phyloP scores from a whole-genome alignment of 2,113 vertebrate genomes.

The Oenanthe oenanthe region DNA sequence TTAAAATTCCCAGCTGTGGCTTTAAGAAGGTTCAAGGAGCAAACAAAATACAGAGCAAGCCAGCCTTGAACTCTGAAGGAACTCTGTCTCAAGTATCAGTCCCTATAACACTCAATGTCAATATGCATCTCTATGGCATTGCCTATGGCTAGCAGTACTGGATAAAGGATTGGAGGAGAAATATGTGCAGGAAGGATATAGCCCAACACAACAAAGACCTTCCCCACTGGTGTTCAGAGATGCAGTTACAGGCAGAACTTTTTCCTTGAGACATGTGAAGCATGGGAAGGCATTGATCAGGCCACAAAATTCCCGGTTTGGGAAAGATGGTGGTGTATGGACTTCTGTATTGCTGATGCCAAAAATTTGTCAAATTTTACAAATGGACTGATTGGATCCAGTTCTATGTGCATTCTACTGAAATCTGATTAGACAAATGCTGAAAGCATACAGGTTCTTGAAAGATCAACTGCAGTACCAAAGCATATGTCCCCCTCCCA shows the following conservation, averaged over 20 bases:
- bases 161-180: not conserved
- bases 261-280: not conserved
- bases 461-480: not conserved
- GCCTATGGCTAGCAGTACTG: not conserved
- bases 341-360: not conserved
- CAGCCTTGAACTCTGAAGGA: conserved; percentile 40
- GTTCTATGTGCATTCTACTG: not conserved
- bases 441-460: not conserved
- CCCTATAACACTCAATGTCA: conserved; percentile 1
- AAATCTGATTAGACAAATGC: not conserved
- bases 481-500: not conserved
- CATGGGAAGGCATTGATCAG: not conserved
- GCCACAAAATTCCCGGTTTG: not conserved
- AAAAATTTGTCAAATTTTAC: not conserved
- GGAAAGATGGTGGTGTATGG: not conserved
- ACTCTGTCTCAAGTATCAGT: not conserved
- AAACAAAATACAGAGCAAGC: not conserved
- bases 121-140: not conserved
- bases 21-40: conserved; percentile 42
- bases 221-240: not conserved
- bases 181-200: not conserved
- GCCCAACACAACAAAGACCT: not conserved
- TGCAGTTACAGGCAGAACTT: not conserved
- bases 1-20: conserved; percentile 36
- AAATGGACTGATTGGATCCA: not conserved